phyloP scores from a whole-genome alignment of 2,797 vertebrate species.

The Rallus crepitans region DNA sequence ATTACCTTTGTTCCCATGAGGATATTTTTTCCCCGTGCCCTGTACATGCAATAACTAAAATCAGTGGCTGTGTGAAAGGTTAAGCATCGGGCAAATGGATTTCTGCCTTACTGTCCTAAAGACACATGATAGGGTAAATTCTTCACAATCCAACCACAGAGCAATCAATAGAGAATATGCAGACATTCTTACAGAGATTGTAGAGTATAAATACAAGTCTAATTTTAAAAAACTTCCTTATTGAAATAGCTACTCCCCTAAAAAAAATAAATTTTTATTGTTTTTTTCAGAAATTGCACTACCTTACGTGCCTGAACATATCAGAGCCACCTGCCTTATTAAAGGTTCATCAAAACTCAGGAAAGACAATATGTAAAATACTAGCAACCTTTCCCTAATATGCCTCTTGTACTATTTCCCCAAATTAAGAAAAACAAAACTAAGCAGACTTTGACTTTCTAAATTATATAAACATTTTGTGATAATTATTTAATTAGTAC shows the following conservation, averaged over 20 bases:
- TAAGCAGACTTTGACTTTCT: neutral
- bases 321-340: neutral
- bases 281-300: neutral
- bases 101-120: constrained; percentile 73
- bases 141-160: constrained; percentile 35
- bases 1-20: constrained; percentile 62
- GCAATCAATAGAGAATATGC: constrained; percentile 65
- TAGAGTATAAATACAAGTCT: constrained; percentile 43
- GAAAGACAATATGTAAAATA: neutral
- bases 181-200: neutral
- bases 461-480: neutral
- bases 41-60: constrained; percentile 67
- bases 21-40: constrained; percentile 54
- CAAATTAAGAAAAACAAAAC: neutral
- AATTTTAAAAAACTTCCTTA: neutral
- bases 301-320: neutral
- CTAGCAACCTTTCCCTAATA: neutral
- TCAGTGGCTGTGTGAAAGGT: constrained; percentile 66
- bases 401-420: neutral
- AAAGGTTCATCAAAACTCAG: neutral
- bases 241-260: neutral
- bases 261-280: too few species aligned
- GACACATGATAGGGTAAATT: constrained; percentile 55
- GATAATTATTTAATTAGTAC: neutral
- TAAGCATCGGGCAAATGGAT: constrained; percentile 76